phyloP scores from a whole-genome alignment of 1,140 invertebrate species.

The Papilio polytes region DNA sequence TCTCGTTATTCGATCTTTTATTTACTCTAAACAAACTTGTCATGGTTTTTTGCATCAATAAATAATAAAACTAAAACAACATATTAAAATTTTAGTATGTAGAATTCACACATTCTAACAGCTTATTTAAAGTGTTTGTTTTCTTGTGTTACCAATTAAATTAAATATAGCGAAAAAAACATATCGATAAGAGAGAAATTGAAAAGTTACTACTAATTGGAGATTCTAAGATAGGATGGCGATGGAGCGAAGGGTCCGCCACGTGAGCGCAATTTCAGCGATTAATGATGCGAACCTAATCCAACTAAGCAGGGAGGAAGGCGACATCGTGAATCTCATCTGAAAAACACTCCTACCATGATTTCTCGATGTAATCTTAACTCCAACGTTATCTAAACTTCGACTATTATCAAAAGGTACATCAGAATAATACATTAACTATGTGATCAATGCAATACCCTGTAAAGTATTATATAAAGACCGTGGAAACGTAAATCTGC shows the following conservation, averaged over 20 bases:
- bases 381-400: neutral
- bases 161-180: neutral
- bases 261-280: conserved; percentile 74
- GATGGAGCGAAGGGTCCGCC: conserved; percentile 50
- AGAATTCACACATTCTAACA: neutral
- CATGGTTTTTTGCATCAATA: neutral
- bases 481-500: no score
- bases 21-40: neutral
- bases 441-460: no score
- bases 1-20: neutral
- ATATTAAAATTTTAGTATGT: no score
- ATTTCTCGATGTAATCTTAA: conserved; percentile 46
- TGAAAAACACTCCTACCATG: conserved; percentile 61
- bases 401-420: neutral
- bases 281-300: conserved; percentile 80
- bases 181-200: conserved; percentile 67
- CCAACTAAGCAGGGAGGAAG: conserved; percentile 73
- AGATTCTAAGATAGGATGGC: conserved; percentile 59
- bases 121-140: neutral
- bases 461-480: no score
- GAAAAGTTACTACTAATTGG: conserved; percentile 72
- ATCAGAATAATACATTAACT: no score
- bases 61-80: neutral
- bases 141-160: neutral
- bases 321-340: conserved; percentile 59